Conservation (phyloP, 2,888 invertebrate genomes). For the Galerucella nymphaeae region DNA sequence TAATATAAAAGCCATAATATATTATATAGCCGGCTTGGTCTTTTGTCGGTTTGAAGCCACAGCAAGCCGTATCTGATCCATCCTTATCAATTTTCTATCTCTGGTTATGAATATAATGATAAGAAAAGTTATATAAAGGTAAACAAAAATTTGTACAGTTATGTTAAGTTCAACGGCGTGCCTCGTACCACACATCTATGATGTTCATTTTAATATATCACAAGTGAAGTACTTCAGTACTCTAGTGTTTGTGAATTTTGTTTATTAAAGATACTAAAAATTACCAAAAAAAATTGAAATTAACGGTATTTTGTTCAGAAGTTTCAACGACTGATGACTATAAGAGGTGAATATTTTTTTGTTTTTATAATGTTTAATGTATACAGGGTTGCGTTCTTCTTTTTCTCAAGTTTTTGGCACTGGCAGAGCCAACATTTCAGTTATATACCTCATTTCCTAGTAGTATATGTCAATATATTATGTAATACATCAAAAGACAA, state of each 20-base stretch:
- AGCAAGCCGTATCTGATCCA: conserved; percentile 26
- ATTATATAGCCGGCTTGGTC: conserved; percentile 1
- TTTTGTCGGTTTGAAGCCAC: conserved; percentile 30
- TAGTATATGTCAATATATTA: too few species aligned
- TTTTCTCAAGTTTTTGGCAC: too few species aligned
- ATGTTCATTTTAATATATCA: background rate
- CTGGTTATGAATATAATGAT: conserved; percentile 42
- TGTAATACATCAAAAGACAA: conserved; percentile 25
- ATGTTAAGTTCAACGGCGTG: conserved; percentile 26
- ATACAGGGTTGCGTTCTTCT: too few species aligned
- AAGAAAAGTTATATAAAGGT: conserved; percentile 47
- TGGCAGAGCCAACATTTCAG: too few species aligned
- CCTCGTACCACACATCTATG: background rate
- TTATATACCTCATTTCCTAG: too few species aligned
- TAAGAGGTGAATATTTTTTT: background rate
- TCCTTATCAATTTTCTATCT: conserved; percentile 31
- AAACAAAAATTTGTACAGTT: conserved; percentile 38
- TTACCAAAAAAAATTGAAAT: conserved; percentile 1
- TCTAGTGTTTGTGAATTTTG: background rate
- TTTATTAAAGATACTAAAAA: background rate
- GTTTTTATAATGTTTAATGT: background rate
- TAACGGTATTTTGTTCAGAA: background rate
- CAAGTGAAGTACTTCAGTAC: background rate
- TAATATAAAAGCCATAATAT: conserved; percentile 5
- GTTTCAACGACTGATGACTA: background rate